These are phyloP conservation scores for Rissa tridactyla DNA, from an alignment of 2,113 vertebrate species.

Conservation along the genomic window DNA sequence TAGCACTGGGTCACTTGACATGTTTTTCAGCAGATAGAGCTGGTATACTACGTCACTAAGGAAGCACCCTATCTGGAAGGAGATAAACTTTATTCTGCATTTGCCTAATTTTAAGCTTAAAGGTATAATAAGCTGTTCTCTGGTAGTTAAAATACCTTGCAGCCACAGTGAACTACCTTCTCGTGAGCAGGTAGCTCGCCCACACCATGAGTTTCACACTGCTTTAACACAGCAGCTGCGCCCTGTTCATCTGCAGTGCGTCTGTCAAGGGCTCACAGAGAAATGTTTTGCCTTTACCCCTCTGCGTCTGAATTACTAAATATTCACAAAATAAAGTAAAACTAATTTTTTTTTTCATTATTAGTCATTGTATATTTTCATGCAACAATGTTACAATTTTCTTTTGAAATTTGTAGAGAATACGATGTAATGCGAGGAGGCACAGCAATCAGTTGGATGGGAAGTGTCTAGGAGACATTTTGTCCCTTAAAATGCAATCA, in stretches of 20 bases:
- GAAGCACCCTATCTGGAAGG: rapidly evolving
- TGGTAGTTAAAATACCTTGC: not conserved
- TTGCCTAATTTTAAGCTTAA: not conserved
- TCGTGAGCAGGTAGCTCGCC: not conserved
- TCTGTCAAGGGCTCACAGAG: not conserved
- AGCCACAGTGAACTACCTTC: not conserved
- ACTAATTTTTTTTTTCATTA: not conserved
- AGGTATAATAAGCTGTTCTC: not conserved
- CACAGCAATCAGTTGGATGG: not conserved
- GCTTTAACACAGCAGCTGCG: not conserved
- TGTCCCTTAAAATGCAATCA: not conserved
- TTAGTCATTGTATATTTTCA: not conserved
- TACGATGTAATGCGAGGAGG: not conserved
- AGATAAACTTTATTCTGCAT: not conserved
- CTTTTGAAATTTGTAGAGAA: not conserved
- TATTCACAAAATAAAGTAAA: not conserved
- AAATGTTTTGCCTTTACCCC: not conserved
- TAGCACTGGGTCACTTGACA: not conserved
- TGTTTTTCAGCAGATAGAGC: not conserved
- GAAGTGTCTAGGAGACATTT: not conserved
- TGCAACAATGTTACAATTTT: not conserved
- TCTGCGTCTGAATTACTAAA: not conserved
- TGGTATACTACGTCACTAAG: not conserved
- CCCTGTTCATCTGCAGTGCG: not conserved
- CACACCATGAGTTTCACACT: not conserved